phyloP scores from a whole-genome alignment of 2,113 vertebrate species.

The Notothenia rossii region DNA sequence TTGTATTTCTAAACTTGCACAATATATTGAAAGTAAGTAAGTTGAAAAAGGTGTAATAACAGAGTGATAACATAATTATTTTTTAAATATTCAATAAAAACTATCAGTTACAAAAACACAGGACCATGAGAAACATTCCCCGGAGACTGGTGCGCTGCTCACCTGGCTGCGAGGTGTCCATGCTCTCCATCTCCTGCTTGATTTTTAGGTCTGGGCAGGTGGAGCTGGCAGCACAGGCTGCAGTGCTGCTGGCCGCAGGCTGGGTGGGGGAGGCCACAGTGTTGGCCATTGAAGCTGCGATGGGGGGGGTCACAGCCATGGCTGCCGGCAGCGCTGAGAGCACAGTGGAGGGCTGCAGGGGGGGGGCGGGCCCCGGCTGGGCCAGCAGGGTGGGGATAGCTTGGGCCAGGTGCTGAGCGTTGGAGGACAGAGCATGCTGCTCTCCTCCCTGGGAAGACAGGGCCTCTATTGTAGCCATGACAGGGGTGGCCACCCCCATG shows the following conservation, averaged over 20 bases:
- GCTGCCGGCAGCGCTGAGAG: slow-evolving; percentile 89
- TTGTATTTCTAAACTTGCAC: no score
- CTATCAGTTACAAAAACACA: no score
- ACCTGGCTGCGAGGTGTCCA: slow-evolving; percentile 86
- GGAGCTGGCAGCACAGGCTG: slow-evolving; percentile 87
- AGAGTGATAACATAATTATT: no score
- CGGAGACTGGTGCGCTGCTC: background rate
- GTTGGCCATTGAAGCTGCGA: slow-evolving; percentile 86
- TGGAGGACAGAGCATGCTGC: slow-evolving; percentile 87
- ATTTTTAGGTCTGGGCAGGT: slow-evolving; percentile 91
- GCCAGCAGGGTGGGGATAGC: slow-evolving; percentile 90
- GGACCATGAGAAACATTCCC: no score
- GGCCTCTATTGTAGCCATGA: slow-evolving; percentile 91
- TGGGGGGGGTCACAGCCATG: slow-evolving; percentile 85
- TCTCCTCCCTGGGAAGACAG: slow-evolving; percentile 88
- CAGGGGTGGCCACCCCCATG: slow-evolving; percentile 91
- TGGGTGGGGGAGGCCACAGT: slow-evolving; percentile 89
- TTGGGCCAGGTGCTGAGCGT: slow-evolving; percentile 90
- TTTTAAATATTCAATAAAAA: no score
- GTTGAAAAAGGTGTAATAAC: no score
- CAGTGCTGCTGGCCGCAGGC: slow-evolving; percentile 87
- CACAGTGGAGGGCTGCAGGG: slow-evolving; percentile 88
- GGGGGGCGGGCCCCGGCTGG: slow-evolving; percentile 88
- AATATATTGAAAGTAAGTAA: no score
- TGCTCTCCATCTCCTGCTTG: slow-evolving; percentile 92